Evolutionary conservation across 2,113 vertebrate genomes (phyloP).

Genomic region (Camelus dromedarius): DNA sequence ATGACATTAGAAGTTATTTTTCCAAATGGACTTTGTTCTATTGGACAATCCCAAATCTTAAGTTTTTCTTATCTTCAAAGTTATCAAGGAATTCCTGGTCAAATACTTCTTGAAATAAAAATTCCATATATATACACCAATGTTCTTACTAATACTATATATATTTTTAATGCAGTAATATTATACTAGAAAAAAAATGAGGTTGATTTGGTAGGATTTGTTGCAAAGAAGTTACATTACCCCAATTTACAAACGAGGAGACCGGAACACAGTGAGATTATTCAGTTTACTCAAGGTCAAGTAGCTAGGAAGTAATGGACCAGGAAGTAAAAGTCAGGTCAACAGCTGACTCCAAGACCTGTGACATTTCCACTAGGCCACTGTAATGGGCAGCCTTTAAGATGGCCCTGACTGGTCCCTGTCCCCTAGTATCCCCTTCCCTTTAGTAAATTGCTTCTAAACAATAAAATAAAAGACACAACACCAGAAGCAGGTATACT

Average conservation of each 20-base stretch:
- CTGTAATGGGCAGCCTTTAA: neutral
- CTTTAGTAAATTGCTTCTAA: neutral
- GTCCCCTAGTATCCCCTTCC: neutral
- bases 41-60: neutral
- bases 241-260: neutral
- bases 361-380: neutral
- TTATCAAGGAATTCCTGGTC: neutral
- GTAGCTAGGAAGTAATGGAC: neutral
- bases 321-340: neutral
- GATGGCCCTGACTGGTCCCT: too few relatives aligned
- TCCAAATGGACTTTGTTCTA: neutral
- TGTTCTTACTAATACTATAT: neutral
- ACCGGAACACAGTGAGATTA: neutral
- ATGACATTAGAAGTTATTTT: neutral
- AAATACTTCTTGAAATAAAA: conserved; percentile 26
- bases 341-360: neutral
- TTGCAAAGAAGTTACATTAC: neutral
- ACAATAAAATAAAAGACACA: neutral
- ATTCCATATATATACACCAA: neutral
- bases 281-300: neutral
- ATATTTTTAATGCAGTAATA: neutral
- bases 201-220: conserved; percentile 30
- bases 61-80: neutral
- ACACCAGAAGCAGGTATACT: neutral
- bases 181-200: neutral